Base-by-base conservation (phyloP, 2,797 vertebrate species). In the Poeciliopsis infans region DNA sequence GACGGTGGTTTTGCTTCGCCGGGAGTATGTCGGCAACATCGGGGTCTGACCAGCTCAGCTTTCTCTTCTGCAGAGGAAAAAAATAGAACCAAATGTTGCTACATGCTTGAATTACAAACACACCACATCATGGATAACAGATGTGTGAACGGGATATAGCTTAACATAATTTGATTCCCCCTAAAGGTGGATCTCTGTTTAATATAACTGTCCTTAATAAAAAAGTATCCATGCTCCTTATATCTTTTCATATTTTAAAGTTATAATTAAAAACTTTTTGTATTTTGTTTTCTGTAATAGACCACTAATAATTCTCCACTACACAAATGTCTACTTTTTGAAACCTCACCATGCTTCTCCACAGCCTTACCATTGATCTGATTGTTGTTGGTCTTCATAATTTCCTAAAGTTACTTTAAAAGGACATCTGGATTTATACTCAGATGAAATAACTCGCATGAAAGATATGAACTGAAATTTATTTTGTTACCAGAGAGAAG, bases 1-100 rank as follows among this genome's bases (percentile, higher is more conserved):
- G 80, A 78, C 71, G 45, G 39, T 77, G 85, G 69, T 75, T 91
- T 18, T 80, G 86, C 76, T 83, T 89, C 31, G 80, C 51, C 57
- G 80, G 79, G 70, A 74, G n/a, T 2, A 64, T 69, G 61, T 83
- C 83, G 64, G 83, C 46, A 3, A 81, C 43, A 43, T 92, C 85
- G 0, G 81, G 47, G 74, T 95, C 90, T 2, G 86, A 85, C 90
- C 94, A 96, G 91, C 87, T 95, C 84, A 95, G 79, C 80, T 94
- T 95, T 86, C 94, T 91, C 70, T 95, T 96, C 95, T 96, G 90
- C 64, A 84, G 84, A 39, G 66, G 31, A 49, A 78, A 74, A 31
- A 53, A 77, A 12, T 7, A 83, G 79, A 76, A 81, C 23, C 51
- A 78, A 81, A 77, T 75, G 87, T 79, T 85, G 85, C 31, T 79